Base-by-base conservation (phyloP, 1,140 invertebrate species). In the Drosophila nikananu region DNA sequence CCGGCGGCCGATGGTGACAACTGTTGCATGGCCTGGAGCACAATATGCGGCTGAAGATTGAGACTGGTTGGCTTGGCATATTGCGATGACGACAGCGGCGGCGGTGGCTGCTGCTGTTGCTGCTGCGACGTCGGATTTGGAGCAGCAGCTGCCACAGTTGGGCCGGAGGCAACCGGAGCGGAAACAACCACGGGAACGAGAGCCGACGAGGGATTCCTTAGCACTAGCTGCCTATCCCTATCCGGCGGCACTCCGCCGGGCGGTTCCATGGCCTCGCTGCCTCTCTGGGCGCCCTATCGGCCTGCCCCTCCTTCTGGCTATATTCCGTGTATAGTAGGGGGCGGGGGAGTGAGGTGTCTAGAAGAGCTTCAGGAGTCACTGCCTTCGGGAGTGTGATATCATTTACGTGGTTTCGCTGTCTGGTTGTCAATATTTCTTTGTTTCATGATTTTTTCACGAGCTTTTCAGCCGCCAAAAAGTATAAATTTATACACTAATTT, bases 251-350 rank as follows among this genome's bases (percentile, higher is more conserved):
- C 37, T 15, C 75, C 81, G 58, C 92, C 82, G 67, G 83, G 71
- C 46, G 91, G 91, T 80, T 93, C 91, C 92, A 93, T 93, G 67
- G 61, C 83, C 75, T 48, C 37, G 55, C 48, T 49, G 57, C 73
- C 39, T 66, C 39, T 35, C 27, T 66, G 58, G 25, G 41, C 59
- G 41, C 59, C 42, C 32, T 39, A 30, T 67, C 19, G 19, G 54
- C 48, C 35, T 61, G 35, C 21, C 67, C 32, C 57, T 70, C 17
- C 12, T 48, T 32, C 30, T 60, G 60, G 23, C 32, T 65, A 52
- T 52, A 52, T 52, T 52, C 51, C 51, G 51, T 8, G 27, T 52
- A 19, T 32, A 32, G 12, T 21, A 19, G n/a, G n/a, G 49, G 49
- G 49, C 5, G 17, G 49, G 49, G 49, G n/a, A 35, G 2, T 19